A percentile compares a stretch with the other conserved stretches of the same genome.
Evolutionary conservation across 2,113 vertebrate species (phyloP).

Genomic region (Leuciscus idus): DNA sequence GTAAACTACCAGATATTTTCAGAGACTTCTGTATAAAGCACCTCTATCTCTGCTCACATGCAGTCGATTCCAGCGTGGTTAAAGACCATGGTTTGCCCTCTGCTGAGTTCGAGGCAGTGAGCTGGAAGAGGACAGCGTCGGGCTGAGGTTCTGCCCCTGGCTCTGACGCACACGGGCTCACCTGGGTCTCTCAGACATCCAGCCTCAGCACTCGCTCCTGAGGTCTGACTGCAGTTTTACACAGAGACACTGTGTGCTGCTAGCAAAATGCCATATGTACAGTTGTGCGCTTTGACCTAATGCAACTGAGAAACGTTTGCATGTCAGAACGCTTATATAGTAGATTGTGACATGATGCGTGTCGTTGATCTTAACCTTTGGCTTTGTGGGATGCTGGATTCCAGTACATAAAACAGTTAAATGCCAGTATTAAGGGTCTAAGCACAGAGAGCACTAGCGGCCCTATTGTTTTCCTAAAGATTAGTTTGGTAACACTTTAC

Average conservation of each 20-base stretch:
- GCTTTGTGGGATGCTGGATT: neutral
- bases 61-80: neutral
- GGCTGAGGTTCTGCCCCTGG: slow-evolving; percentile 44
- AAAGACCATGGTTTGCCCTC: neutral
- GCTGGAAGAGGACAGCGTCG: slow-evolving; percentile 20
- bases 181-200: slow-evolving; percentile 13
- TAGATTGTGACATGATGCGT: neutral
- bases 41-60: no score
- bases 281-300: neutral
- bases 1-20: no score
- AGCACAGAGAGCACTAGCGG: neutral
- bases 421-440: neutral
- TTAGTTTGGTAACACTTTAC: neutral
- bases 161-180: slow-evolving; percentile 8
- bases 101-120: neutral
- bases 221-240: neutral
- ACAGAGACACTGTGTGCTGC: neutral
- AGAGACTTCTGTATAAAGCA: no score
- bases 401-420: neutral
- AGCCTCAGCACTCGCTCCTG: neutral
- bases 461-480: no score
- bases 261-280: neutral
- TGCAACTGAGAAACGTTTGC: neutral
- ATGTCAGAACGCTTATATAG: neutral
- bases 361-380: neutral